phyloP scores from a whole-genome alignment of 2,797 vertebrate genomes.

The Leptoclinus maculatus region DNA sequence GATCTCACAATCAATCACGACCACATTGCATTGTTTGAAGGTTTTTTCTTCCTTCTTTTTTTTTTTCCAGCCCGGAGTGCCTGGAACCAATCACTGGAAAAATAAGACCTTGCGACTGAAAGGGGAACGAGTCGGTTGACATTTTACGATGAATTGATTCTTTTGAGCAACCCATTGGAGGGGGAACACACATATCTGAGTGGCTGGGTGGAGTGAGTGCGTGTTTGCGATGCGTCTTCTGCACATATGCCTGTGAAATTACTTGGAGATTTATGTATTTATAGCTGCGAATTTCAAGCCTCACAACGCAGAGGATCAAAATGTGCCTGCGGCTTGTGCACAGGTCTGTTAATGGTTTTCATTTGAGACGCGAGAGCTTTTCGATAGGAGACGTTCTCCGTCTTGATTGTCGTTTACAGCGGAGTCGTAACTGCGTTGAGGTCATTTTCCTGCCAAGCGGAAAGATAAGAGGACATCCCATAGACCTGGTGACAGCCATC shows the following conservation, averaged over 20 bases:
- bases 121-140: conserved; percentile 40
- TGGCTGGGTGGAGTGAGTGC: conserved; percentile 2
- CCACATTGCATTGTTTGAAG: conserved; percentile 43
- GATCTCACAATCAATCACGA: conserved; percentile 55
- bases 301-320: conserved; percentile 1
- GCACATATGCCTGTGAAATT: conserved; percentile 20
- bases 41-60: not conserved
- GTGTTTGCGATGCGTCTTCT: conserved; percentile 2
- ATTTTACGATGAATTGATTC: conserved; percentile 55
- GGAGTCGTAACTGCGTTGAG: conserved; percentile 27
- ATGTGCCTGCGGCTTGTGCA: not conserved
- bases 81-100: conserved; percentile 59
- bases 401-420: conserved; percentile 18
- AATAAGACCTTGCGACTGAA: conserved; percentile 37
- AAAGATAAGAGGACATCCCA: conserved; percentile 68
- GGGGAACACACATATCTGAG: not conserved
- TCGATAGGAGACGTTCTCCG: conserved; percentile 9
- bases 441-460: conserved; percentile 57
- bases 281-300: conserved; percentile 21
- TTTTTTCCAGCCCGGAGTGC: not conserved
- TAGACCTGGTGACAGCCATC: conserved; percentile 62
- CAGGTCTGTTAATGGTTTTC: not conserved
- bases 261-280: conserved; percentile 39
- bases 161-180: conserved; percentile 26
- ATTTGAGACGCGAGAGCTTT: conserved; percentile 2